Evolutionary conservation across 2,113 vertebrate genomes (phyloP), one percentile per base, ranked within the genome.

Genomic region (Nansenia antarctica): DNA sequence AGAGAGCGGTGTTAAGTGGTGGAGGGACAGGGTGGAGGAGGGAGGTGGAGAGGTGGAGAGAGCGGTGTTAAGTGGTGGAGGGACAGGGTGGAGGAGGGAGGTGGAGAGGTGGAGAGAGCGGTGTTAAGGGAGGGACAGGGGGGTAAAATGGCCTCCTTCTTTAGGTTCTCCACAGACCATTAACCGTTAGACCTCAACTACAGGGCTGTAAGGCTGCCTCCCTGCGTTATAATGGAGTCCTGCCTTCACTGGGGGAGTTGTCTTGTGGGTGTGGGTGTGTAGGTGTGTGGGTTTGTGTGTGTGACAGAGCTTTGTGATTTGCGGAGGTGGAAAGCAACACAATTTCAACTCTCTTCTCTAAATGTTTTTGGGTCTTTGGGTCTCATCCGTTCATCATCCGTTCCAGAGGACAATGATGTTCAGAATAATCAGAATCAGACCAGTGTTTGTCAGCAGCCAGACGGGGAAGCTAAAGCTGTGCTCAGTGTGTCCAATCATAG

Each of bases 271-370:
- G 20, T 62, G n/a, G 18, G 26, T 58, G 34, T 57, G 37, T 58
- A 22, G 20, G 32, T 52, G 8, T 27, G 47, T 26, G 49, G 63
- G 45, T 54, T 15, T 54, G 30, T 37, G 54, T 69, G 67, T 49
- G n/a, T 69, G 24, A n/a, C 11, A 11, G 35, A 5, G 5, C 35
- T 37, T 37, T 37, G 5, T 5, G 5, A 5, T 37, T 37, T 31
- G 37, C 24, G n/a, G n/a, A n/a, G n/a, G n/a, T n/a, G n/a, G n/a
- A n/a, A n/a, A n/a, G n/a, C n/a, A n/a, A n/a, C n/a, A n/a, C n/a
- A n/a, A n/a, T n/a, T n/a, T n/a, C n/a, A n/a, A n/a, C n/a, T n/a
- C n/a, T n/a, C n/a, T n/a, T n/a, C n/a, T n/a, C n/a, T n/a, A n/a
- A n/a, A n/a, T n/a, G n/a, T n/a, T n/a, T n/a, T n/a, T n/a, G n/a